Conservation (phyloP, 2,113 vertebrate species). For the Gobiocypris rarus region DNA sequence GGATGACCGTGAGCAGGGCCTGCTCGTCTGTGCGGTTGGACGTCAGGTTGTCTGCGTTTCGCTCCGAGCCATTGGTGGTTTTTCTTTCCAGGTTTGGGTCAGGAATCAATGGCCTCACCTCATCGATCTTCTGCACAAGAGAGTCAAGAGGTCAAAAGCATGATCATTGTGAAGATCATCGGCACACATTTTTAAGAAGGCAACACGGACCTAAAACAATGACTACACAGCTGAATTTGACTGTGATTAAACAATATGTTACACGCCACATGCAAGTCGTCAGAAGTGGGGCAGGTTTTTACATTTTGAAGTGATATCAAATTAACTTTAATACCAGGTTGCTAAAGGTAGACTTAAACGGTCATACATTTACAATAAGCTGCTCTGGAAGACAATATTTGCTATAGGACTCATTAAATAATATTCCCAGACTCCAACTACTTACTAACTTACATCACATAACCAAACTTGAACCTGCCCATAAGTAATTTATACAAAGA, state of each 20-base stretch:
- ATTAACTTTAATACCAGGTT: too few relatives aligned
- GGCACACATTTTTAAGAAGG: neutral
- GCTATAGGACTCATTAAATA: neutral
- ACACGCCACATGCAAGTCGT: too few relatives aligned
- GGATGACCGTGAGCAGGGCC: constrained; percentile 91
- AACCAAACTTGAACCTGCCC: neutral
- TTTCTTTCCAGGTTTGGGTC: constrained; percentile 85
- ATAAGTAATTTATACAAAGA: neutral
- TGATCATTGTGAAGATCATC: neutral
- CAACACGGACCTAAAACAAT: neutral
- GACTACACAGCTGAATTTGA: neutral
- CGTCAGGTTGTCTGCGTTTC: constrained; percentile 80
- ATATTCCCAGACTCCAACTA: neutral
- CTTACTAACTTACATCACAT: neutral
- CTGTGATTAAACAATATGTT: neutral
- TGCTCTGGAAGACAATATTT: neutral
- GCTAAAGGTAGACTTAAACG: neutral
- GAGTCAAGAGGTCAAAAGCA: neutral
- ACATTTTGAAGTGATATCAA: too few relatives aligned
- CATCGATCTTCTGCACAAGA: constrained; percentile 67
- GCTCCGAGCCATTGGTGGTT: constrained; percentile 84
- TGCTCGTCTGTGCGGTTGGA: constrained; percentile 90
- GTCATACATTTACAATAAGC: neutral
- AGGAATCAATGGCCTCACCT: constrained; percentile 85
- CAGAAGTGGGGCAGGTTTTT: too few relatives aligned